A percentile compares a stretch with the other conserved stretches of the same genome.
Evolutionary conservation across 2,113 vertebrate species (phyloP).

Genomic region (Crotophaga sulcirostris): DNA sequence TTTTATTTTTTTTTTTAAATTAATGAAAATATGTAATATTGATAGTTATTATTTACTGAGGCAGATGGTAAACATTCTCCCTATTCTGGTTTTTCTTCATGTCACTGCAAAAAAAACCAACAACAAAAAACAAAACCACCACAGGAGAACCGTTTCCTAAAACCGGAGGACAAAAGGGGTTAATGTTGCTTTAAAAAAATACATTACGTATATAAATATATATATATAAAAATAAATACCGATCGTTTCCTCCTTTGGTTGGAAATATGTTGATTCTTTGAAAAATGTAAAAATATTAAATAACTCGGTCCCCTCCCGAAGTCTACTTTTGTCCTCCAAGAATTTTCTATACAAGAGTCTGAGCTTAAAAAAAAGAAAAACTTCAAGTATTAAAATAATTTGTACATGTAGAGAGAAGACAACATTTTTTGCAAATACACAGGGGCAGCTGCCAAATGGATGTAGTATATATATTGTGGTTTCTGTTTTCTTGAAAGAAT

Average conservation of each 20-base stretch:
- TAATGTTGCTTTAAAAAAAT: constrained; percentile 86
- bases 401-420: constrained; percentile 83
- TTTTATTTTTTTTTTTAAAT: constrained; percentile 86
- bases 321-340: constrained; percentile 85
- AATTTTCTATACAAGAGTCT: constrained; percentile 84
- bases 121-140: constrained; percentile 60
- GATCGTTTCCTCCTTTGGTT: constrained; percentile 78
- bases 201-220: constrained; percentile 81
- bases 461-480: constrained; percentile 87
- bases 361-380: constrained; percentile 73
- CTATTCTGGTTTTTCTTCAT: constrained; percentile 80
- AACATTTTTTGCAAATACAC: constrained; percentile 83
- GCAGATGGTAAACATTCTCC: constrained; percentile 83
- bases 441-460: constrained; percentile 85
- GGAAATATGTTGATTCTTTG: constrained; percentile 81
- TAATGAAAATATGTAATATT: constrained; percentile 88
- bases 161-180: constrained; percentile 82
- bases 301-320: constrained; percentile 58
- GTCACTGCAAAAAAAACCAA: constrained; percentile 73
- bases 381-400: constrained; percentile 86
- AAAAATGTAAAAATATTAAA: constrained; percentile 75
- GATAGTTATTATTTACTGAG: constrained; percentile 86
- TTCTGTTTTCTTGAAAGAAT: constrained; percentile 82
- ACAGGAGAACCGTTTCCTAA: constrained; percentile 80
- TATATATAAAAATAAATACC: constrained; percentile 82